Conservation (phyloP, 2,888 invertebrate genomes). For the Drosophila anomalipes region DNA sequence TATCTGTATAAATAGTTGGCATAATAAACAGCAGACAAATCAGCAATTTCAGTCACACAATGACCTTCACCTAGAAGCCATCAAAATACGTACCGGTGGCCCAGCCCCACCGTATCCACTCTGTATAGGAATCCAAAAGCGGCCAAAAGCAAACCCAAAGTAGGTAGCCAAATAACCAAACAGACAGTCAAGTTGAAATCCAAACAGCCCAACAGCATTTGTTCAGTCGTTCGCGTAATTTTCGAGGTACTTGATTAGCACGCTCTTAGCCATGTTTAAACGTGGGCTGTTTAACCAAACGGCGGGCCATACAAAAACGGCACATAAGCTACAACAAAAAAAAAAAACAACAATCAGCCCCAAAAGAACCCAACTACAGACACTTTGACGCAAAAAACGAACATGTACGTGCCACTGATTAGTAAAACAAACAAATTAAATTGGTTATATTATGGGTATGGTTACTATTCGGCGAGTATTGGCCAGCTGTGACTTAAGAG, state of each 20-base stretch:
- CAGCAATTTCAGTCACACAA: conserved; percentile 74
- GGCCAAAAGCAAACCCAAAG: conserved; percentile 22
- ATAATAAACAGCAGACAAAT: conserved; percentile 52
- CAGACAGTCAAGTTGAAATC: conserved; percentile 24
- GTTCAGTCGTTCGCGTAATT: conserved; percentile 74
- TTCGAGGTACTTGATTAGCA: conserved; percentile 75
- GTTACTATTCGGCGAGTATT: conserved; percentile 2
- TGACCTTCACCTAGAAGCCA: conserved; percentile 80
- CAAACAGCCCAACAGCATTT: conserved; percentile 51
- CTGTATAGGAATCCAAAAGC: conserved; percentile 41
- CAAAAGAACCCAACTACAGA: conserved; percentile 64
- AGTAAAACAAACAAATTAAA: conserved; percentile 79
- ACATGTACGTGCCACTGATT: conserved; percentile 76
- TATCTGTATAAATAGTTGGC: conserved; percentile 34
- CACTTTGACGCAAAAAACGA: conserved; percentile 65
- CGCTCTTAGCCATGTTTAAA: conserved; percentile 78
- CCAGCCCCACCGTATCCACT: conserved; percentile 42
- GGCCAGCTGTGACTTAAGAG: conserved; percentile 23
- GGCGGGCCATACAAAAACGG: conserved; percentile 48
- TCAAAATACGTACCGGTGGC: conserved; percentile 66
- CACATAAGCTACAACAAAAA: conserved; percentile 31
- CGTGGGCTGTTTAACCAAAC: conserved; percentile 76
- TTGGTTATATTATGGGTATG: conserved; percentile 46
- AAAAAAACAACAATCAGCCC: conserved; percentile 20
- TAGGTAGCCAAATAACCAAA: conserved; percentile 51